Evolutionary conservation across 1,140 invertebrate genomes (phyloP).

Genomic region (Drosophila azteca): DNA sequence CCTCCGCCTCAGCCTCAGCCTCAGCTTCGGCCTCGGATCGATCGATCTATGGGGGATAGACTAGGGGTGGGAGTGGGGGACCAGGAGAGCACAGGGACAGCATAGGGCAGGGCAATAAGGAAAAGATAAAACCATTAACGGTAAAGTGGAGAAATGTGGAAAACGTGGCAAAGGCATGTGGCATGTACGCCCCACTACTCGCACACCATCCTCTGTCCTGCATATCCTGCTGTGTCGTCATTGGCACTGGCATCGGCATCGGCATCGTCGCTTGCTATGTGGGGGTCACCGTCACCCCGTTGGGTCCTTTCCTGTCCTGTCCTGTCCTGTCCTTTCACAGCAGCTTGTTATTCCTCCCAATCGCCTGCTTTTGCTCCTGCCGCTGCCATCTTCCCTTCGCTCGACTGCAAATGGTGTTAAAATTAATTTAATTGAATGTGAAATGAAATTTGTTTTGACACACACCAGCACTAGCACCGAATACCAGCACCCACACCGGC

Average conservation of each 20-base stretch:
- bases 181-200: slow-evolving; percentile 31
- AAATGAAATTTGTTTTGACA: slow-evolving; percentile 83
- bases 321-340: no score
- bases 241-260: slow-evolving; percentile 63
- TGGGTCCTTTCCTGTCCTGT: slow-evolving; percentile 11
- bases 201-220: slow-evolving; percentile 23
- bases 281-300: slow-evolving; percentile 35
- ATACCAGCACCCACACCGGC: slow-evolving; percentile 4
- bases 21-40: slow-evolving; percentile 28
- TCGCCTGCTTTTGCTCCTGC: slow-evolving; percentile 14
- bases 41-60: slow-evolving; percentile 55
- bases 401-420: slow-evolving; percentile 79
- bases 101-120: slow-evolving; percentile 41
- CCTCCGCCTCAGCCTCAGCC: slow-evolving; percentile 12
- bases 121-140: slow-evolving; percentile 78
- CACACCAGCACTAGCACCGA: slow-evolving; percentile 45
- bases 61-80: not conserved
- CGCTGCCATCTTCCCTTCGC: slow-evolving; percentile 13
- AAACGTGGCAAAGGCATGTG: slow-evolving; percentile 78
- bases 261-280: slow-evolving; percentile 26
- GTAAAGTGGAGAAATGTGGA: slow-evolving; percentile 72
- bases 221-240: slow-evolving; percentile 68
- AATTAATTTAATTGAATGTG: slow-evolving; percentile 83
- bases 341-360: not conserved
- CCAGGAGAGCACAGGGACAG: no score